Percentiles rank a stretch among this genome's conserved stretches.
phyloP scores from a whole-genome alignment of 2,888 invertebrate genomes.

The Drosophila testacea region DNA sequence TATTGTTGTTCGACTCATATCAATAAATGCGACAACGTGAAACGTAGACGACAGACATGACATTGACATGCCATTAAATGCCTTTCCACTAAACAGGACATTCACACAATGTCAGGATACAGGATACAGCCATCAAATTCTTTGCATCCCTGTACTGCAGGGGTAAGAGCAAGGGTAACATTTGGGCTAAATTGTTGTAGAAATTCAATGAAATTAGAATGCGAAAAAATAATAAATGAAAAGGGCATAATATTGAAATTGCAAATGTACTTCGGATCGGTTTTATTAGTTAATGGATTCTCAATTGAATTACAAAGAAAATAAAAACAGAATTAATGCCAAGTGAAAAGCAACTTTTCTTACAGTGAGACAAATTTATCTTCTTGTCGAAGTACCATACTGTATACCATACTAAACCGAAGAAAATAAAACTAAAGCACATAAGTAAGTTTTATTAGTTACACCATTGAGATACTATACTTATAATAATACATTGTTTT shows the following conservation, averaged over 20 bases:
- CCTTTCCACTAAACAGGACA: constrained; percentile 25
- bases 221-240: constrained; percentile 40
- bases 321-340: constrained; percentile 48
- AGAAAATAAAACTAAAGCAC: too few relatives aligned
- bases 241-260: constrained; percentile 36
- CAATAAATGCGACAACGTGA: constrained; percentile 63
- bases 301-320: constrained; percentile 29
- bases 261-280: constrained; percentile 24
- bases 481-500: too few relatives aligned
- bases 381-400: constrained; percentile 46
- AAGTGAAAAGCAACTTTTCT: constrained; percentile 1
- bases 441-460: too few relatives aligned
- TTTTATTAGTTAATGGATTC: constrained; percentile 75
- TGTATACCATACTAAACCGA: too few relatives aligned
- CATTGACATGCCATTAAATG: constrained; percentile 75
- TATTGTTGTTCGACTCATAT: constrained; percentile 60
- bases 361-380: neutral
- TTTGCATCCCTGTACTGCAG: constrained; percentile 37
- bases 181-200: constrained; percentile 69
- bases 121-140: constrained; percentile 49
- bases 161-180: constrained; percentile 41
- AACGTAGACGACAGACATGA: constrained; percentile 22
- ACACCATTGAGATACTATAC: too few relatives aligned
- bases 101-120: constrained; percentile 30
- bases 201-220: constrained; percentile 79